Evolutionary conservation across 2,797 vertebrate species (phyloP), one percentile per base, ranked within the genome.

Genomic region (Oreortyx pictus): DNA sequence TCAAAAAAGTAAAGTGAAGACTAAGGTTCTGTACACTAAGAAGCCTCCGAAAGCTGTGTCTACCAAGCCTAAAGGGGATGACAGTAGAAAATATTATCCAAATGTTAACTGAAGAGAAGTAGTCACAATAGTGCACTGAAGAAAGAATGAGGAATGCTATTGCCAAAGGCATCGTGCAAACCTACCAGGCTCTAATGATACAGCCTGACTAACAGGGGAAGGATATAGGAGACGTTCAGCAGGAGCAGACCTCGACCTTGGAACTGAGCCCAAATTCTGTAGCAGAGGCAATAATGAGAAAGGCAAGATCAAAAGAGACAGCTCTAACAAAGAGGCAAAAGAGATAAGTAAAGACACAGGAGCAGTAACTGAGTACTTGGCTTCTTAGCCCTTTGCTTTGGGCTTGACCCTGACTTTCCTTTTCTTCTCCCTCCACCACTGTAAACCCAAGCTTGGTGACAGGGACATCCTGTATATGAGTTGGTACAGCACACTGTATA

Each of bases 301-400:
- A 92, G 79, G 87, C 59, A 49, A 64, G 90, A 93, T 87, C 89
- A 94, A 24, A 88, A 87, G 70, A 87, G 84, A 87, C 93, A 91
- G 90, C 86, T 92, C 47, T 62, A 60, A 70, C 72, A 80, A 54
- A 80, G 77, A 75, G 80, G 76, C 0, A 1, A n/a, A 76, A 49
- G 80, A 59, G 86, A 77, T 14, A 78, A 81, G 83, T 44, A 67
- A 61, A 66, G 88, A 29, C 86, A 74, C 0, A 0, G 0, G 0
- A 85, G 82, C 75, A 75, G 78, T 85, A 23, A 68, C 49, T 29
- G 1, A 85, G 83, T 60, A 10, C 75, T 85, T 23, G 62, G 68
- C 62, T 94, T 44, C 68, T 67, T 67, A 11, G 57, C 29, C 57
- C 81, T 88, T 41, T 41, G 61, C 91, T 54, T 87, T 67, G 81